Conservation (phyloP, 2,797 vertebrate species). For the Amphiprion clarkii region DNA sequence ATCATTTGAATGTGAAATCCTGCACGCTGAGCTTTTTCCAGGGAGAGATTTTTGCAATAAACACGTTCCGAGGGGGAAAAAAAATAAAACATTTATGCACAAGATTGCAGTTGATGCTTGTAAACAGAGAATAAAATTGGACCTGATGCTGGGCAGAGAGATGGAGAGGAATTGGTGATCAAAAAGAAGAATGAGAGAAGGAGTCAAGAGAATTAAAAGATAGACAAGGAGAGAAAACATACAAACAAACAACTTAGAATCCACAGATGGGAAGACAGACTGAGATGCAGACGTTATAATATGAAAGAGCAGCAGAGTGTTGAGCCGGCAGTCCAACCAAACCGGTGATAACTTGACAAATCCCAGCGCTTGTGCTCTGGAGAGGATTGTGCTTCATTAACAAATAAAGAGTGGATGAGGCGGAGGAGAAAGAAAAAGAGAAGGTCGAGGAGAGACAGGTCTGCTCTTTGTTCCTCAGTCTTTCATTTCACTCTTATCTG, state of each 20-base stretch:
- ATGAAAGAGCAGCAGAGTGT: slow-evolving; percentile 42
- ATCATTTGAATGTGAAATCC: slow-evolving; percentile 33
- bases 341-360: slow-evolving; percentile 62
- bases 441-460: slow-evolving; percentile 25
- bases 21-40: slow-evolving; percentile 15
- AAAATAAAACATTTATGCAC: background rate
- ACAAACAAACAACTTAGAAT: background rate
- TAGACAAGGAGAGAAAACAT: background rate
- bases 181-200: background rate
- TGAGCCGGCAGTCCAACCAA: slow-evolving; percentile 33
- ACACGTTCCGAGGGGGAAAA: background rate
- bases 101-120: slow-evolving; percentile 13
- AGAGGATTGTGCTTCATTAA: slow-evolving; percentile 76
- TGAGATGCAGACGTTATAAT: slow-evolving; percentile 24
- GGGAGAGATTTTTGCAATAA: slow-evolving; percentile 17
- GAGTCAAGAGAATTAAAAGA: slow-evolving; percentile 3
- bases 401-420: slow-evolving; percentile 68
- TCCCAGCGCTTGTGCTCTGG: slow-evolving; percentile 56
- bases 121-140: slow-evolving; percentile 32
- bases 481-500: slow-evolving; percentile 59
- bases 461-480: slow-evolving; percentile 62
- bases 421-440: slow-evolving; percentile 34
- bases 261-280: slow-evolving; percentile 28
- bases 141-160: slow-evolving; percentile 28
- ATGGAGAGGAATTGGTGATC: slow-evolving; percentile 6